A percentile compares a stretch with the other conserved stretches of the same genome.
Conservation (phyloP, 2,888 invertebrate genomes). For the Spilarctia lutea region DNA sequence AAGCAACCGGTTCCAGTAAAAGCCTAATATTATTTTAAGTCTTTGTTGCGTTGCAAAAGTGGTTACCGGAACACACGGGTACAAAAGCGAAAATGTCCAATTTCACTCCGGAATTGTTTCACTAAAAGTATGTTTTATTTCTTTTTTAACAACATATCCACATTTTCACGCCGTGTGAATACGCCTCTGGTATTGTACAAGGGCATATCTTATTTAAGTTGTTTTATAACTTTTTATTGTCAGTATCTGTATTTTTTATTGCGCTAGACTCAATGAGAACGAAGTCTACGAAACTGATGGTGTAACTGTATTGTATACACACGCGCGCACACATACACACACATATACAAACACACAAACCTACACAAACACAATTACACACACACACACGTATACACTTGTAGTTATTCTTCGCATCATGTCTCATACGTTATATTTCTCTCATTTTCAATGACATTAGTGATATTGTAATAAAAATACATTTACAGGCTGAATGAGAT, state of each 20-base stretch:
- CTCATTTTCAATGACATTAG: too few relatives aligned
- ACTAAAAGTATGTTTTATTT: conserved; percentile 48
- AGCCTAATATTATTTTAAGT: conserved; percentile 51
- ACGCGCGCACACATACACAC: too few relatives aligned
- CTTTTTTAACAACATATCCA: conserved; percentile 47
- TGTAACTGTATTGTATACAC: neutral
- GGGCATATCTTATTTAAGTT: conserved; percentile 46
- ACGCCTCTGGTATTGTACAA: conserved; percentile 51
- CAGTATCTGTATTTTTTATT: conserved; percentile 20
- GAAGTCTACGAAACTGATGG: neutral
- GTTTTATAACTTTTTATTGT: conserved; percentile 26
- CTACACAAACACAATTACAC: too few relatives aligned
- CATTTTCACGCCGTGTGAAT: conserved; percentile 58
- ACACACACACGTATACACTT: too few relatives aligned
- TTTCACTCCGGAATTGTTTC: conserved; percentile 59
- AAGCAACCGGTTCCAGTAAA: conserved; percentile 35
- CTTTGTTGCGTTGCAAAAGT: conserved; percentile 44
- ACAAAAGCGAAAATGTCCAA: conserved; percentile 60
- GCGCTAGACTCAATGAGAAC: neutral
- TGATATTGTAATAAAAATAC: too few relatives aligned
- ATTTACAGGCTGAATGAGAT: too few relatives aligned
- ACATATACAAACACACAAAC: too few relatives aligned
- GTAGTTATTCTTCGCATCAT: too few relatives aligned
- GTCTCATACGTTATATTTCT: too few relatives aligned
- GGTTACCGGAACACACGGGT: conserved; percentile 48